These are phyloP conservation scores for Xerus inauris DNA, from an alignment of 2,113 vertebrate genomes.

Conservation along the genomic window DNA sequence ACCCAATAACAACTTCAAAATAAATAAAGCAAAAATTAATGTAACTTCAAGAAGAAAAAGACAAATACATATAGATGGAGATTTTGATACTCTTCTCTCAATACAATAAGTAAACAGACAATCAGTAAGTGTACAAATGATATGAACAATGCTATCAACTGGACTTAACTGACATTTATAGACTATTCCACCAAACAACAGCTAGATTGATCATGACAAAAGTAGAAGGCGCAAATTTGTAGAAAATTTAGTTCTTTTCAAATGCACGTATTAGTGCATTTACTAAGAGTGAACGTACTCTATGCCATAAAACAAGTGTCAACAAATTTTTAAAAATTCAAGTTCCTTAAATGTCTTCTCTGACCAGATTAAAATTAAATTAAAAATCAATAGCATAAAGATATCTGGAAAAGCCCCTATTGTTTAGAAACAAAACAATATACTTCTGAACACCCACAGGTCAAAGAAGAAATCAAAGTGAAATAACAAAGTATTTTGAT, in stretches of 20 bases:
- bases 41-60: not conserved
- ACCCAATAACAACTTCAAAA: not conserved
- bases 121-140: not conserved
- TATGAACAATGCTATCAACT: not conserved
- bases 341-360: not conserved
- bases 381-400: not conserved
- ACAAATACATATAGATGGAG: not conserved
- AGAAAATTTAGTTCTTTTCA: constrained; percentile 8
- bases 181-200: not conserved
- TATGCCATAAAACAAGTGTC: not conserved
- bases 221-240: not conserved
- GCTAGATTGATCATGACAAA: not conserved
- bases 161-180: not conserved
- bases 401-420: not conserved
- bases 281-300: not conserved
- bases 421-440: constrained; percentile 29
- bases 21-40: constrained; percentile 16
- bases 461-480: constrained; percentile 18
- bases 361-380: not conserved
- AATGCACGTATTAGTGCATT: not conserved
- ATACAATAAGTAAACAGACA: not conserved
- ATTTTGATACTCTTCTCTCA: not conserved
- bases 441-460: not conserved
- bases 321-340: constrained; percentile 41
- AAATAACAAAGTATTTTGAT: constrained; percentile 8